Base-by-base conservation (phyloP, 2,113 vertebrate species). In the Scatophagus argus region DNA sequence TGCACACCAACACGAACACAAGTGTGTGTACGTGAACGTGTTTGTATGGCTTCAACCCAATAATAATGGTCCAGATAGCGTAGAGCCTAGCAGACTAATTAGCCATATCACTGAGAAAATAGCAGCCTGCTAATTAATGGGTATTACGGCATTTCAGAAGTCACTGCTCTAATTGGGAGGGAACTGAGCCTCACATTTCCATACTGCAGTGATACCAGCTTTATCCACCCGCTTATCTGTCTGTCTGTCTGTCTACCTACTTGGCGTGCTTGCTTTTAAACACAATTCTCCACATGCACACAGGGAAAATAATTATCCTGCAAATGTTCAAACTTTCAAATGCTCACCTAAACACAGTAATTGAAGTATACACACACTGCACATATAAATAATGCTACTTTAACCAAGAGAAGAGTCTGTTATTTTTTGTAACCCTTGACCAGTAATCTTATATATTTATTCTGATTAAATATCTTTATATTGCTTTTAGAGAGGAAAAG, bases 71-170 rank as follows among this genome's bases (percentile, higher is more conserved):
- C 94, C 95, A 95, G 81, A 94, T 96, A 96, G 96, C 95, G 94
- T 85, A 82, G 89, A 87, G 91, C 89, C 95, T 96, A 92, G 91
- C 94, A 94, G 94, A 94, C 96, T 99, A 98, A 99, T 99, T 99
- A 98, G 96, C 95, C 97, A 97, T 99, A 98, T 98, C 97, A 95
- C 95, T 96, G 95, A 96, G 96, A 98, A 99, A 99, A 98, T 98
- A 98, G 97, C 96, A 96, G 96, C 95, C 94, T 96, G 95, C 96
- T 99, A 99, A 99, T 99, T 99, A 99, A 97, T 94, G 76, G 96
- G 97, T 98, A 99, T 99, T 99, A 99, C 96, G 96, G 96, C 97
- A 97, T 98, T 99, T 98, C 97, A 98, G 95, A 97, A 97, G 96
- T 96, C 96, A 96, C 94, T 92, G 95, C 95, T 98, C 97, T 99